These are phyloP conservation scores for Decapterus maruadsi DNA, from an alignment of 2,797 vertebrate species.

Conservation along the genomic window DNA sequence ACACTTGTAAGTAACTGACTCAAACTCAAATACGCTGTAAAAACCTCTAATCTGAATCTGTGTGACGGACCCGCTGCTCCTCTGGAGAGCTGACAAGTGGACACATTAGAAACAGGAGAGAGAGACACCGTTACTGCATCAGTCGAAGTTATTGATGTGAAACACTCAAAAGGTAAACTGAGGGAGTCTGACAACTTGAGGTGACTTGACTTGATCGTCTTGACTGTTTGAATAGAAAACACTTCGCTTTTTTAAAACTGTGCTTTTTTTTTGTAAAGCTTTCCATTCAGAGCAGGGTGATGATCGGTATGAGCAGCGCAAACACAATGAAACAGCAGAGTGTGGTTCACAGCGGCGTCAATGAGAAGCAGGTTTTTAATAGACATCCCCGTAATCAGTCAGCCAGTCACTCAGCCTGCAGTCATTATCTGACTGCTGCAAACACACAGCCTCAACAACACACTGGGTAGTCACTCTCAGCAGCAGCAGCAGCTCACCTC, in stretches of 20 bases:
- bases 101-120: no score
- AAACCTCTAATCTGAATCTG: no score
- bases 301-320: neutral
- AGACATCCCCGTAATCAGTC: neutral
- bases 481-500: no score
- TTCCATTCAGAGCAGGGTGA: neutral
- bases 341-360: neutral
- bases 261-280: neutral
- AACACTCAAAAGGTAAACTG: neutral
- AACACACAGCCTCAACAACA: conserved; percentile 4
- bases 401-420: neutral
- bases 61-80: no score
- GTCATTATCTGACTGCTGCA: neutral
- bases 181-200: neutral
- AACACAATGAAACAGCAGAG: conserved; percentile 10
- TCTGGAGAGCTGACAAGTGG: no score
- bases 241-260: neutral
- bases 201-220: neutral
- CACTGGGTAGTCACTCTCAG: neutral
- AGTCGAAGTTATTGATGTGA: neutral
- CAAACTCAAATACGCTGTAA: no score
- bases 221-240: neutral
- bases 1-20: no score
- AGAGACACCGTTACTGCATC: neutral
- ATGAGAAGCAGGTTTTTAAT: no score